These are phyloP conservation scores for Drosophila lutescens DNA, from an alignment of 2,888 invertebrate species.

Conservation along the genomic window DNA sequence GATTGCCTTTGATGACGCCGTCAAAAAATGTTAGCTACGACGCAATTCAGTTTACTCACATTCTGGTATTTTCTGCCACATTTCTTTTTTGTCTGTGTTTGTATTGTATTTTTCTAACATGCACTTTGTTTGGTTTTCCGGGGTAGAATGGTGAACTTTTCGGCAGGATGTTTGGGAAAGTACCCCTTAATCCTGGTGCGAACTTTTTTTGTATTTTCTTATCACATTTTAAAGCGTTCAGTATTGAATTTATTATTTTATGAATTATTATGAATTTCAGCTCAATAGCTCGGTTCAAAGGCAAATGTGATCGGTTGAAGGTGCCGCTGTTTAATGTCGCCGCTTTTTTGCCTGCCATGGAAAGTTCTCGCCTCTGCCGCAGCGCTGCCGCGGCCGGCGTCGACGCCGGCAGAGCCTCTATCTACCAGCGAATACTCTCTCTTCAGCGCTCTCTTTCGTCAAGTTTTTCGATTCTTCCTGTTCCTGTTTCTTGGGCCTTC, in stretches of 20 bases:
- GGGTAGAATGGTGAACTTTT: constrained; percentile 7
- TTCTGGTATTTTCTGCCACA: constrained; percentile 39
- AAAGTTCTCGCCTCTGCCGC: constrained; percentile 70
- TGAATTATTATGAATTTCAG: no score
- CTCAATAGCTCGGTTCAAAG: neutral
- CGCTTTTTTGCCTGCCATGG: constrained; percentile 68
- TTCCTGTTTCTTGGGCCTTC: constrained; percentile 68
- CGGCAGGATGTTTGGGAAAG: constrained; percentile 12
- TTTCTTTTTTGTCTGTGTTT: constrained; percentile 33
- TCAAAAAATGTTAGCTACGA: constrained; percentile 72
- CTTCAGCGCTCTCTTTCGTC: constrained; percentile 59
- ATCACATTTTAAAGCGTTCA: neutral
- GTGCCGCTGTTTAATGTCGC: constrained; percentile 81
- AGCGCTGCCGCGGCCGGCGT: constrained; percentile 29
- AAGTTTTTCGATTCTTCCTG: constrained; percentile 72
- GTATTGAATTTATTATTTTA: constrained; percentile 5
- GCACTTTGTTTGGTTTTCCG: constrained; percentile 24
- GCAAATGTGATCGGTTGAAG: constrained; percentile 79
- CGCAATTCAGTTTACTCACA: constrained; percentile 80
- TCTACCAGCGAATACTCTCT: constrained; percentile 48
- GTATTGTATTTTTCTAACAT: constrained; percentile 43
- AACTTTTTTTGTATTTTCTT: neutral
- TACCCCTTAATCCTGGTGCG: neutral
- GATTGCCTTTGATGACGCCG: constrained; percentile 48
- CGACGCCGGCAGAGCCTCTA: constrained; percentile 50